Base-by-base conservation (phyloP, 2,113 vertebrate species). In the Anguilla japonica region DNA sequence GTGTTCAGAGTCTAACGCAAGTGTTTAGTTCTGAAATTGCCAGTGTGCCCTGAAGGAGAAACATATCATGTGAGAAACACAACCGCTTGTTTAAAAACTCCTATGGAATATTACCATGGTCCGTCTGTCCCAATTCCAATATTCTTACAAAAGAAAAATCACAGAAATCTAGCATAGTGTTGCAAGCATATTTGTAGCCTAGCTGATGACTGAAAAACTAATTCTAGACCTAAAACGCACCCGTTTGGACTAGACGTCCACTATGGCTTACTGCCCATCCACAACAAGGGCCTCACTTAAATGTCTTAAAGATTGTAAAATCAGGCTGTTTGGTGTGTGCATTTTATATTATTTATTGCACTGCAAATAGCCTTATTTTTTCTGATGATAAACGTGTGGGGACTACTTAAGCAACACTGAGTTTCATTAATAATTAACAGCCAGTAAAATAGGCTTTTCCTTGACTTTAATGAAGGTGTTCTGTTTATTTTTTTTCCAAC, bases 211-310 rank as follows among this genome's bases (percentile, higher is more conserved):
- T 71, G 7, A n/a, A 26, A 71, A 71, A 71, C 16, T 8, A 26
- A 3, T n/a, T 26, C 26, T 20, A 7, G 6, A 26, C 80, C 87
- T 87, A 87, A 87, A 89, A 83, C 46, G 84, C 84, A 90, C 89
- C 87, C 90, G 88, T 89, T 90, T 88, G 57, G 82, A 84, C 75
- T 34, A 84, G 85, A 86, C 43, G 86, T 83, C 16, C 43, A 5
- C 43, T 46, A 5, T 46, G 9, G 5, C 43, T 46, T 6, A 46
- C 43, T 46, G 43, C 43, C 43, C 43, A 34, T 34, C 34, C 34
- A 34, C 1, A 34, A 34, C 43, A 46, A 46, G 8, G 8, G 43
- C 50, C 50, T 14, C 50, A 53, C 50, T 53, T 53, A 53, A 11
- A 53, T 53, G 50, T 53, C 9, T 53, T 13, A 53, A 53, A 53